Evolutionary conservation across 2,797 vertebrate genomes (phyloP).

Genomic region (Epinephelus coioides): DNA sequence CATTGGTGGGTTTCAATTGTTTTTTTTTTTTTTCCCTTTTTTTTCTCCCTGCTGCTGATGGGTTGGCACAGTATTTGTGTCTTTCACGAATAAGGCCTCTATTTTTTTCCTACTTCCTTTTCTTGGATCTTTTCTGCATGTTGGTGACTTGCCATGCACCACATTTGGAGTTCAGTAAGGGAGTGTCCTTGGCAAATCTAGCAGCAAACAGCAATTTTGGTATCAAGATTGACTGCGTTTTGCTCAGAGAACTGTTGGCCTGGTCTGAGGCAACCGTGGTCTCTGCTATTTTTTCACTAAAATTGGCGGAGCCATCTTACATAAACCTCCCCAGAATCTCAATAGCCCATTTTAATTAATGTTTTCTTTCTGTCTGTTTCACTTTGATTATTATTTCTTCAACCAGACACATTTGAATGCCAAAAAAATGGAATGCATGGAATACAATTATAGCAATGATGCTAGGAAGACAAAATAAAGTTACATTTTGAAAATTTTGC

Average conservation of each 20-base stretch:
- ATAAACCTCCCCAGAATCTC: not conserved
- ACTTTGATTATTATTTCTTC: not conserved
- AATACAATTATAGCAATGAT: not conserved
- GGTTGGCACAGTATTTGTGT: conserved; percentile 27
- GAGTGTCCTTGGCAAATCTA: not conserved
- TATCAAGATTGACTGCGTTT: not conserved
- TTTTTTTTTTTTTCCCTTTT: not conserved
- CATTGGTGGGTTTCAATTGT: conserved; percentile 39
- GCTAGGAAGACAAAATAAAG: not conserved
- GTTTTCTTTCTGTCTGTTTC: conserved; percentile 4
- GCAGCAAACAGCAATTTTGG: not conserved
- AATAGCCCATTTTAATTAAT: not conserved
- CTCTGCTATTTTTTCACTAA: conserved; percentile 7
- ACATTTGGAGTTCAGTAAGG: conserved; percentile 6
- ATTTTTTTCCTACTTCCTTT: conserved; percentile 9
- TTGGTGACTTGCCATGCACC: conserved; percentile 15
- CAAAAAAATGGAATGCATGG: not conserved
- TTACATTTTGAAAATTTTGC: not conserved
- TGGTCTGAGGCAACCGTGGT: not conserved
- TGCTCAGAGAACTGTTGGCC: not conserved
- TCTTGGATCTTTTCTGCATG: conserved; percentile 2
- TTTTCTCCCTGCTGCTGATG: not conserved
- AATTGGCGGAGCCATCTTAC: not conserved
- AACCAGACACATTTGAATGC: not conserved
- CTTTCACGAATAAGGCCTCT: not conserved